Conservation (phyloP, 2,797 vertebrate genomes). For the Phalloptychus januarius region DNA sequence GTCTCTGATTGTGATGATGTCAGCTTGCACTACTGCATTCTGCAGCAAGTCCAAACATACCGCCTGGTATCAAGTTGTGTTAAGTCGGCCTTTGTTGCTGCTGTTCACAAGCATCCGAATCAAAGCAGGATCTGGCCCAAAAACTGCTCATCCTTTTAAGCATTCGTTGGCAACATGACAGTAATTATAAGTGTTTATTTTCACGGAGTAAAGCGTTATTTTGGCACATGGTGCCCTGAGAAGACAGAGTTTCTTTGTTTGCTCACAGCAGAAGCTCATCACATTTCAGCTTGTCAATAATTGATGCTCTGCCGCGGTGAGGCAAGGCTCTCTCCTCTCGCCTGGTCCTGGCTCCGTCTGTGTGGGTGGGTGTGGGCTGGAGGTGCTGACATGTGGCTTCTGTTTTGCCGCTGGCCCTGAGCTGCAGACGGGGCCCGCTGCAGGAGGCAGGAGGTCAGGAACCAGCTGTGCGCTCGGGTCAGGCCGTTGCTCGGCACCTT, state of each 20-base stretch:
- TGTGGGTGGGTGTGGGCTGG: slow-evolving; percentile 27
- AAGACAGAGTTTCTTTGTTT: slow-evolving; percentile 63
- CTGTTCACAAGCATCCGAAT: not conserved
- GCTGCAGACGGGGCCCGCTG: slow-evolving; percentile 41
- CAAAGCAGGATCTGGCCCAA: not conserved
- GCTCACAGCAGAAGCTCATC: slow-evolving; percentile 64
- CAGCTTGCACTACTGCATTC: slow-evolving; percentile 25
- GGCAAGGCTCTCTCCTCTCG: slow-evolving; percentile 66
- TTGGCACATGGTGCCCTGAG: slow-evolving; percentile 27
- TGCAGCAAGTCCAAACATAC: slow-evolving; percentile 36
- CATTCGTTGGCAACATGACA: slow-evolving; percentile 1
- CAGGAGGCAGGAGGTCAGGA: slow-evolving; percentile 53
- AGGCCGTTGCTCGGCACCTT: slow-evolving; percentile 19
- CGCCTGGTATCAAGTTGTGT: slow-evolving; percentile 3
- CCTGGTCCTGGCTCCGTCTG: slow-evolving; percentile 26
- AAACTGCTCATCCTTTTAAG: not conserved
- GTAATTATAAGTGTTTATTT: slow-evolving; percentile 3
- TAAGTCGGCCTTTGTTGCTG: not conserved
- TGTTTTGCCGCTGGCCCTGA: slow-evolving; percentile 53
- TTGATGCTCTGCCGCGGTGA: slow-evolving; percentile 71
- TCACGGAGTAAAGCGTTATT: slow-evolving; percentile 5
- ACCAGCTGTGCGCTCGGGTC: slow-evolving; percentile 60
- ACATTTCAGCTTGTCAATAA: slow-evolving; percentile 76
- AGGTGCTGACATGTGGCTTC: slow-evolving; percentile 69
- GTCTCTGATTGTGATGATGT: slow-evolving; percentile 39